phyloP scores from a whole-genome alignment of 2,888 invertebrate genomes.

The Chromoteleia sp. region DNA sequence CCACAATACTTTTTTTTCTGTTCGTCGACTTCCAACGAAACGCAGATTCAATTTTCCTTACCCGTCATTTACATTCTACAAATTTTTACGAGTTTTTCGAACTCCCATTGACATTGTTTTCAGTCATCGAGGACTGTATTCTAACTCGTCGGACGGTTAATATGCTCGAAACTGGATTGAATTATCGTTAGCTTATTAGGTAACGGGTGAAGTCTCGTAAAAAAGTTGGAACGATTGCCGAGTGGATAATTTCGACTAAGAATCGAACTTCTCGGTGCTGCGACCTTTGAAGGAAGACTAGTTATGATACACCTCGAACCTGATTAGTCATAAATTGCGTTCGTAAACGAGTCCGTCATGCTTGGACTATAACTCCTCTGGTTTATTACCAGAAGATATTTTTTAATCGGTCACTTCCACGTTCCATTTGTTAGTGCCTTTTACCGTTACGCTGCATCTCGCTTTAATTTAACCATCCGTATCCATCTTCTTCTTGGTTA shows the following conservation, averaged over 20 bases:
- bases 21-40: constrained; percentile 15
- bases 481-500: constrained; percentile 7
- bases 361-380: not conserved
- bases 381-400: constrained; percentile 13
- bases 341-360: constrained; percentile 4
- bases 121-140: not conserved
- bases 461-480: not conserved
- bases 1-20: constrained; percentile 23
- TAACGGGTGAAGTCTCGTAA: not conserved
- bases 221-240: not conserved
- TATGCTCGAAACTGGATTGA: not conserved
- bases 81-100: constrained; percentile 7
- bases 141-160: not conserved
- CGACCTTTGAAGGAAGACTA: not conserved
- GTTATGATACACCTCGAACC: not conserved
- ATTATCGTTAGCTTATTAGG: not conserved
- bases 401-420: constrained; percentile 1
- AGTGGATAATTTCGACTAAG: not conserved
- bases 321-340: constrained; percentile 20
- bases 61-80: constrained; percentile 16
- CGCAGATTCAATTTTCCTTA: constrained; percentile 21
- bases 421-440: not conserved
- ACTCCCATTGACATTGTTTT: not conserved
- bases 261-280: not conserved
- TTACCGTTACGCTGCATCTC: not conserved